Base-by-base conservation (phyloP, 2,888 invertebrate species). In the Papilio elwesi region DNA sequence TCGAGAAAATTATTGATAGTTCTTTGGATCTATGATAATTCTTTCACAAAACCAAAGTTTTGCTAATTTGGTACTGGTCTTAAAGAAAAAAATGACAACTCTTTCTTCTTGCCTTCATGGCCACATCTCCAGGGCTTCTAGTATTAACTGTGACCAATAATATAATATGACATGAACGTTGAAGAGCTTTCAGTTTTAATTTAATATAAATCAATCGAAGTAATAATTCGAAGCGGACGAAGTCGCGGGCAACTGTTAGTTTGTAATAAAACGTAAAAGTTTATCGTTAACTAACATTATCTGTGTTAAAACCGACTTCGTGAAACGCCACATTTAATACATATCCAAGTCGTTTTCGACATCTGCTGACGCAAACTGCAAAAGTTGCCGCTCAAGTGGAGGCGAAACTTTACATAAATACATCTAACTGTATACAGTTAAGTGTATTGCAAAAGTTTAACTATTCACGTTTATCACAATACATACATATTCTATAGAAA, bases 321-420 rank as follows among this genome's bases (percentile, higher is more conserved):
- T 65, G 5, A 49, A 65, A 16, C 16, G 49, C 0, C 49, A 51
- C 8, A 59, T 59, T 59, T 48, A 65, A 65, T 65, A 10, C 49
- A 51, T 49, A 65, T 65, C 26, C 51, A 10, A 65, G 65, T 65
- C 26, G 51, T 65, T 65, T 49, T 65, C 59, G 49, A 65, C 65
- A 65, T 16, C 65, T 26, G 65, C 65, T 65, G 65, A 51, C 65
- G 13, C 48, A 51, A 65, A 65, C 51, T 65, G 26, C 65, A 48
- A 59, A 59, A 59, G 59, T 59, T 59, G n/a, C n/a, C 51, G 38
- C 9, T 59, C 11, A 57, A 57, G 36, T 26, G 36, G 36, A 38
- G 59, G 59, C 36, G 4, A 59, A 59, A 57, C 57, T 55, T 57
- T 36, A n/a, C n/a, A 36, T 38, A 59, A n/a, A 59, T 59, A 53